These are phyloP conservation scores for Danio choprae DNA, from an alignment of 2,797 vertebrate genomes.

Conservation along the genomic window DNA sequence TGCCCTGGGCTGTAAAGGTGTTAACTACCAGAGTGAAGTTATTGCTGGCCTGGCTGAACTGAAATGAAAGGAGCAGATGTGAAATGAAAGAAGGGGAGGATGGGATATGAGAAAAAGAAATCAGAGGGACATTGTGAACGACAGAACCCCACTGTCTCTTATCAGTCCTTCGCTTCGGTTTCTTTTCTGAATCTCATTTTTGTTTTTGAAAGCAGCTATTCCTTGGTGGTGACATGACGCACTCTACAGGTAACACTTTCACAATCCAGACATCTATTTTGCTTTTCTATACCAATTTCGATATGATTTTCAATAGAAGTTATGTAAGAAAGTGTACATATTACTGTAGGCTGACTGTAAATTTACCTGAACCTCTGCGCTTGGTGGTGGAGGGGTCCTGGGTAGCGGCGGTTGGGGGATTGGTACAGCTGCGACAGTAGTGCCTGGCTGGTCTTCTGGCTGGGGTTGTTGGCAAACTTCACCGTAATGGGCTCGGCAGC, in stretches of 20 bases:
- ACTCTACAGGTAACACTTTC: conserved; percentile 28
- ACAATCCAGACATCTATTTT: conserved; percentile 20
- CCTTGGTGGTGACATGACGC: not conserved
- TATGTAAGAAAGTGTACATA: not conserved
- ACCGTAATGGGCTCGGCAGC: conserved; percentile 99
- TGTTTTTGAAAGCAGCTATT: conserved; percentile 12
- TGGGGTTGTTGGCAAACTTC: conserved; percentile 99
- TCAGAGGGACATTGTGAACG: conserved; percentile 70
- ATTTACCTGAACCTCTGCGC: conserved; percentile 99
- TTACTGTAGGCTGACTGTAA: conserved; percentile 46
- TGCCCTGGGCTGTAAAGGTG: conserved; percentile 46
- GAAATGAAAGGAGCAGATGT: conserved; percentile 56
- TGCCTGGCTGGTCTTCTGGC: conserved; percentile 99
- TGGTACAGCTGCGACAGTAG: conserved; percentile 99
- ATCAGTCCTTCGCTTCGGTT: conserved; percentile 70
- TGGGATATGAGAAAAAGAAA: conserved; percentile 73
- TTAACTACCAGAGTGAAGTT: conserved; percentile 45
- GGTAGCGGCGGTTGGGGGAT: conserved; percentile 98
- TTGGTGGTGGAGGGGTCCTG: conserved; percentile 98
- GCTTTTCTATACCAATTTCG: conserved; percentile 38
- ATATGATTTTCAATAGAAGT: conserved; percentile 9
- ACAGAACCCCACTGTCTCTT: conserved; percentile 85
- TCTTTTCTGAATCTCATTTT: conserved; percentile 40
- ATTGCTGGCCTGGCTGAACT: conserved; percentile 54
- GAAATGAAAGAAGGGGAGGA: conserved; percentile 65